These are phyloP conservation scores for Enteromius argenteus DNA, from an alignment of 2,797 vertebrate species.

Conservation along the genomic window DNA sequence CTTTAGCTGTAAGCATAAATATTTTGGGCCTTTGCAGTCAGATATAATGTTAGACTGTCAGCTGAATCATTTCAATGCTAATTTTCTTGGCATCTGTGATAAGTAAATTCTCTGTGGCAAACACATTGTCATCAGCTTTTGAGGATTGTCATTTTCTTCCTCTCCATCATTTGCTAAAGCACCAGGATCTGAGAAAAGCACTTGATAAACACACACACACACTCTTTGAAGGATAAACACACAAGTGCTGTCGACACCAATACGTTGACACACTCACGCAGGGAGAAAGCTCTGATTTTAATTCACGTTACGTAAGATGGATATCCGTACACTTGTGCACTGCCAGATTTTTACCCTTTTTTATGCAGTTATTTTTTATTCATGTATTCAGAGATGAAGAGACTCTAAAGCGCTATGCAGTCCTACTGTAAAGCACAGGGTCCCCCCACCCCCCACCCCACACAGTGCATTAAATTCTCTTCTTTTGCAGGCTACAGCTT, in stretches of 20 bases:
- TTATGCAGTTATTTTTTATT: slow-evolving; percentile 48
- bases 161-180: slow-evolving; percentile 52
- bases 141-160: slow-evolving; percentile 61
- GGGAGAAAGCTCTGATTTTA: slow-evolving; percentile 28
- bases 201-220: slow-evolving; percentile 45
- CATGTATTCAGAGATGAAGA: slow-evolving; percentile 34
- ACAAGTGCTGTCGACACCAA: slow-evolving; percentile 31
- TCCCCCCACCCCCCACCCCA: slow-evolving; percentile 14
- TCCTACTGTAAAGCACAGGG: slow-evolving; percentile 20
- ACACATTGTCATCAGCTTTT: slow-evolving; percentile 75
- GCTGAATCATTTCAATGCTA: slow-evolving; percentile 77
- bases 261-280: background rate
- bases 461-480: slow-evolving; percentile 20
- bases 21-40: slow-evolving; percentile 70
- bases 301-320: slow-evolving; percentile 39
- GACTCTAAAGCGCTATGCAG: slow-evolving; percentile 36
- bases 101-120: slow-evolving; percentile 74
- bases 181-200: slow-evolving; percentile 62
- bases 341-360: slow-evolving; percentile 36
- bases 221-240: slow-evolving; percentile 33
- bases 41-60: slow-evolving; percentile 73
- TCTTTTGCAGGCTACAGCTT: slow-evolving; percentile 14
- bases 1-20: slow-evolving; percentile 66
- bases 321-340: slow-evolving; percentile 29
- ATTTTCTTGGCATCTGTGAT: slow-evolving; percentile 76